A percentile compares a stretch with the other conserved stretches of the same genome.
Conservation (phyloP, 2,797 vertebrate genomes). For the Halcyon chelicuti region DNA sequence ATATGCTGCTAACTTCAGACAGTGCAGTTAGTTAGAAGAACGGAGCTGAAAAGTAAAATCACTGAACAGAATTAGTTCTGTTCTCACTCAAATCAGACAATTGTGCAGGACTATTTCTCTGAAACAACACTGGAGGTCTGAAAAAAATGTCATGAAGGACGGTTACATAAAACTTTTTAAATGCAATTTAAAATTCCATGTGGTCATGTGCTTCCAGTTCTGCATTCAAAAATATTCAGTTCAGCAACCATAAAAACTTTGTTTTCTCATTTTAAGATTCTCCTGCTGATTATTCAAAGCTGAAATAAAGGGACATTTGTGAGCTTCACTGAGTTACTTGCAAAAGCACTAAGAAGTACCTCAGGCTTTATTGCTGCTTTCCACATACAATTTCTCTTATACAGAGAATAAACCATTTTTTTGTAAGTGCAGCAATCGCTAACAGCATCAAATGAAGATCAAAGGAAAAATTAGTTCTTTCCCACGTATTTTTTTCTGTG, state of each 20-base stretch:
- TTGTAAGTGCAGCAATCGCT: neutral
- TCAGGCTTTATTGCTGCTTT: neutral
- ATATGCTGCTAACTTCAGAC: too few relatives aligned
- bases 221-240: neutral
- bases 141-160: conserved; percentile 4
- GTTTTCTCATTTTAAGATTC: neutral
- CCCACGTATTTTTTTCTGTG: neutral
- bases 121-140: neutral
- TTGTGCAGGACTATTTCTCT: neutral
- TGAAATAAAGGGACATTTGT: neutral
- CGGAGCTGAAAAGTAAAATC: too few relatives aligned
- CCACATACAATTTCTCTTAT: neutral
- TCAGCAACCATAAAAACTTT: neutral
- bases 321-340: neutral
- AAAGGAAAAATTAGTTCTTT: neutral
- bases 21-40: too few relatives aligned
- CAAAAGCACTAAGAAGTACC: neutral
- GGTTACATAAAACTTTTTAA: neutral
- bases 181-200: neutral
- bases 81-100: too few relatives aligned
- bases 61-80: too few relatives aligned
- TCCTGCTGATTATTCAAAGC: conserved; percentile 12
- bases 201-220: neutral
- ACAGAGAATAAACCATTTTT: neutral
- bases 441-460: neutral